These are phyloP conservation scores for Gari tellinella DNA, from an alignment of 2,888 invertebrate species.

Conservation along the genomic window DNA sequence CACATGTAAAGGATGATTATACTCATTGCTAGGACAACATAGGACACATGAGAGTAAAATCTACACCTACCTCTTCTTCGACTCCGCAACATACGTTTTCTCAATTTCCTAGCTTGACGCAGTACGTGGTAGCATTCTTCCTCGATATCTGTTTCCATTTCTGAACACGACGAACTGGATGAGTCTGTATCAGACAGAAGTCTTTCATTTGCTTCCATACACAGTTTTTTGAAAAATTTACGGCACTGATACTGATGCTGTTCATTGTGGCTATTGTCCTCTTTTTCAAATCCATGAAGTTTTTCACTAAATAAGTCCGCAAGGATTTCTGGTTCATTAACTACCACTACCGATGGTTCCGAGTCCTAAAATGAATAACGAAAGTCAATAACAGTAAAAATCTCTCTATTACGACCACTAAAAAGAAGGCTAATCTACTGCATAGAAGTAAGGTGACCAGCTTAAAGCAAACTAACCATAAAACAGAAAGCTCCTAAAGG, in stretches of 20 bases:
- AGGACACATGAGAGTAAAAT: too few relatives aligned
- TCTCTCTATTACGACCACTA: too few relatives aligned
- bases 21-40: too few relatives aligned
- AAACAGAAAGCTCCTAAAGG: too few relatives aligned
- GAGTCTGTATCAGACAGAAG: slow-evolving; percentile 63
- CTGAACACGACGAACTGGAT: slow-evolving; percentile 43
- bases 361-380: slow-evolving; percentile 41
- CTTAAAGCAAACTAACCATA: too few relatives aligned
- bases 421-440: too few relatives aligned
- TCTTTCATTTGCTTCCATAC: slow-evolving; percentile 64
- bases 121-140: slow-evolving; percentile 57
- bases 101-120: slow-evolving; percentile 44
- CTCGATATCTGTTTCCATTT: slow-evolving; percentile 57
- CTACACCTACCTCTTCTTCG: slow-evolving; percentile 52
- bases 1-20: too few relatives aligned
- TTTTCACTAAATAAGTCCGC: slow-evolving; percentile 71
- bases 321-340: slow-evolving; percentile 72
- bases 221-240: slow-evolving; percentile 62
- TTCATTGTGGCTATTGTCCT: slow-evolving; percentile 54
- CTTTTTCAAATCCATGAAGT: slow-evolving; percentile 68
- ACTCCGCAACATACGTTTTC: slow-evolving; percentile 44
- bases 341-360: slow-evolving; percentile 75
- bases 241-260: slow-evolving; percentile 64
- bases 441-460: too few relatives aligned
- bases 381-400: too few relatives aligned